Evolutionary conservation across 2,888 invertebrate species (phyloP), one percentile per base, ranked within the genome.

Genomic region (Chymomyza procnemis): DNA sequence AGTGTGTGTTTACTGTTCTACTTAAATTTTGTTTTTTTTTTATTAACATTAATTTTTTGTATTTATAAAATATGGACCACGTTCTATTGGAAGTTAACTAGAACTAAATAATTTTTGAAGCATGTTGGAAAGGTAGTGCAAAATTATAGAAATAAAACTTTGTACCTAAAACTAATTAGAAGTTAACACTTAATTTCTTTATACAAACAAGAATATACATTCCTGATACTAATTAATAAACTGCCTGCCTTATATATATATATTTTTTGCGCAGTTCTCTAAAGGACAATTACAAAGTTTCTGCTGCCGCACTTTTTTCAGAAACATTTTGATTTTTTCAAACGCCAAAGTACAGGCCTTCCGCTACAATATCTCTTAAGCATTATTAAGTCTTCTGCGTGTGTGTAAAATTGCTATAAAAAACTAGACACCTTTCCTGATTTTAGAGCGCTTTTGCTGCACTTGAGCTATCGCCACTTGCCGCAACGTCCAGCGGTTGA

Each of bases 321-420:
- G 22, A 54, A 9, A 54, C 19, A 22, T 70, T 80, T 85, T 73
- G 80, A 82, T 80, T 80, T 41, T n/a, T 41, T 22, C 58, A 71
- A 59, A 70, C 66, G 59, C 66, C 70, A 50, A 50, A 16, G n/a
- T n/a, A 6, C 50, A 41, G 34, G 34, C 34, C 34, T 12, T 41
- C 12, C 12, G 18, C 50, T 19, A 1, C 18, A 8, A 50, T 18
- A 71, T 72, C 73, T 69, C 83, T 87, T 83, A 87, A 82, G 74
- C 60, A 66, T 87, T 76, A 73, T 87, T 87, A 83, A 83, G 83
- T 83, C 87, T 83, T 87, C 78, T 83, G 82, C 80, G 56, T 19
- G 21, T 78, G 80, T 83, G 85, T 82, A 85, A 79, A 85, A 82
- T 84, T 84, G 77, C 77, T 82, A 82, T 81, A 81, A 80, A 81